Percentiles rank a stretch among this genome's conserved stretches.
phyloP scores from a whole-genome alignment of 2,888 invertebrate genomes.

The Belgica antarctica region DNA sequence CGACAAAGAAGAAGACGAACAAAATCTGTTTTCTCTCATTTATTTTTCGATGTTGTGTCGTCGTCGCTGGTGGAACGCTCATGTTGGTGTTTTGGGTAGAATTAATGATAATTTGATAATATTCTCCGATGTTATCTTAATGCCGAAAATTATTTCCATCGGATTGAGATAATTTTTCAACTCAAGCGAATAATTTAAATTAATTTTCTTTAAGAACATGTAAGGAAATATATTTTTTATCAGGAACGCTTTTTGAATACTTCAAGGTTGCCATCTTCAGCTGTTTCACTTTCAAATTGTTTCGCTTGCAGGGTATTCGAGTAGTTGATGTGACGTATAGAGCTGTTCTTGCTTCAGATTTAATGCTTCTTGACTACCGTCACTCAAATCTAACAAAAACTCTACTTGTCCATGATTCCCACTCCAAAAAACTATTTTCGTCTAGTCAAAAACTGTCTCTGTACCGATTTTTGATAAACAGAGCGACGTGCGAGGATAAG shows the following conservation, averaged over 20 bases:
- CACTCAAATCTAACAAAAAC: no score
- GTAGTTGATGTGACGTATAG: no score
- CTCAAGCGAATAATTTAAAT: not conserved
- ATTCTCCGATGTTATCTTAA: constrained; percentile 17
- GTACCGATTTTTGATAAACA: not conserved
- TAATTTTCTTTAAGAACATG: not conserved
- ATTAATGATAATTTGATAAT: constrained; percentile 41
- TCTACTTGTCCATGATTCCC: no score
- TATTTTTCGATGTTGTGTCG: constrained; percentile 3
- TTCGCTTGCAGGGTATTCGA: no score
- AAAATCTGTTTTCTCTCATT: constrained; percentile 2
- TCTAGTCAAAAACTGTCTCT: not conserved
- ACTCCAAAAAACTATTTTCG: no score
- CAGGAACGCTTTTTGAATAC: not conserved
- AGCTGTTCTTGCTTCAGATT: no score
- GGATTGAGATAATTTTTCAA: constrained; percentile 19
- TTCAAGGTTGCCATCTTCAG: not conserved
- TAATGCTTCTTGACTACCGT: no score
- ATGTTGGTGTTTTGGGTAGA: constrained; percentile 25
- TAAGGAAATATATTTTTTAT: not conserved
- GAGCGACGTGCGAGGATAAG: not conserved
- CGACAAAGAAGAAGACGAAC: not conserved
- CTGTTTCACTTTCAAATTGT: no score
- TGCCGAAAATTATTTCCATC: constrained; percentile 14
- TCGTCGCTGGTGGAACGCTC: constrained; percentile 1